Evolutionary conservation across 2,113 vertebrate genomes (phyloP).

Genomic region (Varanus komodoensis): DNA sequence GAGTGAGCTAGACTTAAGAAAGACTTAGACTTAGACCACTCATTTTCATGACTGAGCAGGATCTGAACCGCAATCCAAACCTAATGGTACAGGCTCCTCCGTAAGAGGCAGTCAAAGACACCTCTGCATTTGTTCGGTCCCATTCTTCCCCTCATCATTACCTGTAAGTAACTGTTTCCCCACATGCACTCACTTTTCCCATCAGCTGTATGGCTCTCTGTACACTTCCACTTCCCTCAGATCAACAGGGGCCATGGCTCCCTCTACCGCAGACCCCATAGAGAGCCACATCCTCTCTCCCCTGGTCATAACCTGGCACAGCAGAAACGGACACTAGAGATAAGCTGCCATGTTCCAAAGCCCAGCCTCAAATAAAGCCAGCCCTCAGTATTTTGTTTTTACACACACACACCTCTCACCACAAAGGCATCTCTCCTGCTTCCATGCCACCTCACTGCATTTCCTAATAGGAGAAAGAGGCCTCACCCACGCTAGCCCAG

Average conservation of each 20-base stretch:
- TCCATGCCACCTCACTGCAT: background rate
- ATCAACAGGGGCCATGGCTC: background rate
- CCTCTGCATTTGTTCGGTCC: background rate
- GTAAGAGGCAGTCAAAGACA: too few relatives aligned
- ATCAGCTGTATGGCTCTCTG: background rate
- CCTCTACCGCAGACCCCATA: background rate
- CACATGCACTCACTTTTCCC: background rate
- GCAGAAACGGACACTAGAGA: background rate
- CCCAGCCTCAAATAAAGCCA: background rate
- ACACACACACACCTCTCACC: background rate
- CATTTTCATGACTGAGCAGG: background rate
- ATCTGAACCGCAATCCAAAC: background rate
- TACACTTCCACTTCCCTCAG: background rate
- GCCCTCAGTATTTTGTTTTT: background rate
- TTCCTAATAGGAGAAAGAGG: background rate
- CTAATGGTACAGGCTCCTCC: too few relatives aligned
- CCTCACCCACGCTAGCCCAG: background rate
- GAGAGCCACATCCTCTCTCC: background rate
- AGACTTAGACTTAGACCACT: background rate
- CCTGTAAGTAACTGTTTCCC: background rate
- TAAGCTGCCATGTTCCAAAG: background rate
- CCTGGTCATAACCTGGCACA: background rate
- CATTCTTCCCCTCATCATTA: background rate
- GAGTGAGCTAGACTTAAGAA: background rate
- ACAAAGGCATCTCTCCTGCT: background rate